A percentile compares a stretch with the other conserved stretches of the same genome.
These are phyloP conservation scores for Pipra filicauda DNA, from an alignment of 2,113 vertebrate genomes.

Conservation along the genomic window DNA sequence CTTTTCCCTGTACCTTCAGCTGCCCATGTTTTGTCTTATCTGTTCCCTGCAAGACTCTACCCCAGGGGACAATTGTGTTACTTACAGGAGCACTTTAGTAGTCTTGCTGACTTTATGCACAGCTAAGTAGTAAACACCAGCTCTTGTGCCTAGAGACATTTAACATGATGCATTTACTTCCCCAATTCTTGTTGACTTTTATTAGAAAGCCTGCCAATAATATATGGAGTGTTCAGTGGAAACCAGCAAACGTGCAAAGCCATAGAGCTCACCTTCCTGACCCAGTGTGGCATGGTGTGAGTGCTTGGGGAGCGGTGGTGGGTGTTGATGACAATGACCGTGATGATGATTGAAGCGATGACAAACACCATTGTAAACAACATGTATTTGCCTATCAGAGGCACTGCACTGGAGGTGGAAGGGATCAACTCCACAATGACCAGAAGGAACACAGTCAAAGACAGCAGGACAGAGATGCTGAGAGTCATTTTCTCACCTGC, in stretches of 20 bases:
- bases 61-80: not conserved
- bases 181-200: not conserved
- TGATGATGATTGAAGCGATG: conserved; percentile 96
- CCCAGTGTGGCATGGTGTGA: conserved; percentile 93
- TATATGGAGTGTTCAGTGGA: not conserved
- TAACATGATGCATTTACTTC: not conserved
- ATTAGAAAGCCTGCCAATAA: not conserved
- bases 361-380: conserved; percentile 99
- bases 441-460: conserved; percentile 95
- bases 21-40: not conserved
- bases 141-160: not conserved
- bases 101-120: not conserved
- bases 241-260: not conserved
- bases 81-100: not conserved
- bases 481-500: conserved; percentile 98
- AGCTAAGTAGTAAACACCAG: not conserved
- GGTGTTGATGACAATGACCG: conserved; percentile 95
- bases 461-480: conserved; percentile 94
- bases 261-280: conserved; percentile 85
- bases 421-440: conserved; percentile 98
- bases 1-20: not conserved
- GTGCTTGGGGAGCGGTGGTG: conserved; percentile 98
- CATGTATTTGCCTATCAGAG: conserved; percentile 98
- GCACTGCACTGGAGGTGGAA: conserved; percentile 94
- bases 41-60: not conserved